Evolutionary conservation across 2,888 invertebrate genomes (phyloP), one percentile per base, ranked within the genome.

Genomic region (Lissocephala sabroskyi): DNA sequence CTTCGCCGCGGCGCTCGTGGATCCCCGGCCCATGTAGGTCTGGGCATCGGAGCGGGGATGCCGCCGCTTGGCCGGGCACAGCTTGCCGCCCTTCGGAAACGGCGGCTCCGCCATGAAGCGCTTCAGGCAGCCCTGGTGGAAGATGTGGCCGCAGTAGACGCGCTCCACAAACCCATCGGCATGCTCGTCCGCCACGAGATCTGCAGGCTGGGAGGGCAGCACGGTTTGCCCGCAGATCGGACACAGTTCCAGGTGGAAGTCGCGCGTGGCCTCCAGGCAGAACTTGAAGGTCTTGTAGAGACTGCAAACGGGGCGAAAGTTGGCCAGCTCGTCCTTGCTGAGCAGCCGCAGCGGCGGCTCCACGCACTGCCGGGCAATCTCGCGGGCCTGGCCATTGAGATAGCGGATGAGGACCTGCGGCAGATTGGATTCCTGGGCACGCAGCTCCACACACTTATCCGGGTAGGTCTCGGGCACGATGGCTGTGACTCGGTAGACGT

Each of bases 101-200:
- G 92, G 92, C 9, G 92, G 92, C 47, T 89, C 88, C 64, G 90
- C 90, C 86, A 92, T 87, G 77, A 88, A 91, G 39, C 83, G 86
- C 59, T 90, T 86, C 32, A 92, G 86, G 79, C 92, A 92, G 36
- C 87, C 87, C 44, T 84, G 83, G 80, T 92, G 92, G 81, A 89
- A 92, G 6, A 92, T 79, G 82, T 92, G 92, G 0, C 90, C 90
- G 78, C 92, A 92, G 66, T 90, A 92, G 1, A 92, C 87, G 56
- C 91, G 86, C 77, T 92, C 92, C 17, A 90, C 87, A 68, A 89
- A 89, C 47, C 85, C 82, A 51, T 88, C 87, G 9, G 87, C 86
- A 54, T 85, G 84, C 57, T 89, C 89, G 74, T 90, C 88, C n/a
- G 77, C 80, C 53, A 87, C 85, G 11, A 87, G 79, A 33, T 86